These are phyloP conservation scores for Stomatorhinus ivindoensis DNA, from an alignment of 2,113 vertebrate genomes.

Conservation along the genomic window DNA sequence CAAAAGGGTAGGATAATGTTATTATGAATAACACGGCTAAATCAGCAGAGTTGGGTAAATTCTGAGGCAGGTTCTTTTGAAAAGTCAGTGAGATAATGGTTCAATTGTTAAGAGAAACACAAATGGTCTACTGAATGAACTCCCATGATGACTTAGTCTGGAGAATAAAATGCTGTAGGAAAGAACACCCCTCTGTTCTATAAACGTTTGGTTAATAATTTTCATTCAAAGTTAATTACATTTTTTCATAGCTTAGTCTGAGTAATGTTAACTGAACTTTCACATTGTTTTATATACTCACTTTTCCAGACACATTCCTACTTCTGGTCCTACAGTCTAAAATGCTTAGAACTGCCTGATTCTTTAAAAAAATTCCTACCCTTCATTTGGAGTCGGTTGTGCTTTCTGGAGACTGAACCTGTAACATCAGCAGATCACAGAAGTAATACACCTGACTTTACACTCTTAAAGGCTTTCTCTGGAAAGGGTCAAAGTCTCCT, in stretches of 20 bases:
- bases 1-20: background rate
- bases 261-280: background rate
- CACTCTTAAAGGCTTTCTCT: background rate
- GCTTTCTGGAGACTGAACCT: background rate
- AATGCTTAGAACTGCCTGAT: background rate
- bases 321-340: background rate
- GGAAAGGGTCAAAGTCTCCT: background rate
- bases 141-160: background rate
- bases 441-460: conserved; percentile 1
- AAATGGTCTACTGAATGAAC: background rate
- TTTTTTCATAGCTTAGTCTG: background rate
- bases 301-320: background rate
- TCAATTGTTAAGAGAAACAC: background rate
- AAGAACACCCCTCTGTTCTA: background rate
- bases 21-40: background rate
- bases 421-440: conserved; percentile 13
- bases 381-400: background rate
- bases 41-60: background rate
- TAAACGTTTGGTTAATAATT: background rate
- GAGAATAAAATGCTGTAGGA: background rate
- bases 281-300: background rate
- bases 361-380: background rate
- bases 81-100: background rate
- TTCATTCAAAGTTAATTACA: background rate
- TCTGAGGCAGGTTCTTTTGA: background rate